These are phyloP conservation scores for Netelia melanura DNA, from an alignment of 2,888 invertebrate species.

Conservation along the genomic window DNA sequence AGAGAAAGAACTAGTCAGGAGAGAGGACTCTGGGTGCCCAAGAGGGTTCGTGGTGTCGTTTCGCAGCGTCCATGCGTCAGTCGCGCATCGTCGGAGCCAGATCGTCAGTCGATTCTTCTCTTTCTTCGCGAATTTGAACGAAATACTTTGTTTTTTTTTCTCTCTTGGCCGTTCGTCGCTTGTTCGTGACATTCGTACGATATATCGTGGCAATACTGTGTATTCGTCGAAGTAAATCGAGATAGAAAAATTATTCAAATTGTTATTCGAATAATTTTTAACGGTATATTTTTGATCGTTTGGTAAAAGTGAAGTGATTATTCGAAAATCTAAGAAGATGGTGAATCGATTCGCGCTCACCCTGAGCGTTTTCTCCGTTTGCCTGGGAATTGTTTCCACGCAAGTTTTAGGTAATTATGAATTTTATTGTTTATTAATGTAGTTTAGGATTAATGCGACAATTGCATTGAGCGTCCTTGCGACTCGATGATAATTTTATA, in stretches of 20 bases:
- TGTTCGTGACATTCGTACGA: background rate
- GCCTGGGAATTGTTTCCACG: slow-evolving; percentile 24
- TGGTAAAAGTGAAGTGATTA: background rate
- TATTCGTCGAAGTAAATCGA: no score
- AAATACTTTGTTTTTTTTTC: background rate
- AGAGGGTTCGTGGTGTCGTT: slow-evolving; percentile 60
- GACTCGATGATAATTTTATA: background rate
- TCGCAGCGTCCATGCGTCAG: slow-evolving; percentile 71
- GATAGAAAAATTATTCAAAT: no score
- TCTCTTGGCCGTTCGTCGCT: background rate
- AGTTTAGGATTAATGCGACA: no score
- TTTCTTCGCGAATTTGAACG: background rate
- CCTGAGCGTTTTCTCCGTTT: background rate
- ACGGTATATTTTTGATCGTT: no score
- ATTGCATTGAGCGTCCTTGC: background rate
- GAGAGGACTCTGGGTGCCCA: slow-evolving; percentile 45
- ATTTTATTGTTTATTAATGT: background rate
- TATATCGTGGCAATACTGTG: no score
- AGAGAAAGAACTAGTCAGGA: slow-evolving; percentile 6
- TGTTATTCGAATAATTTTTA: no score
- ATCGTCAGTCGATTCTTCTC: slow-evolving; percentile 67
- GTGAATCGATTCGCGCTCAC: slow-evolving; percentile 29
- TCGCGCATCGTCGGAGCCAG: slow-evolving; percentile 72
- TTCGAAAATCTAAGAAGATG: slow-evolving; percentile 27
- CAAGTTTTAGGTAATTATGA: slow-evolving; percentile 43